Evolutionary conservation across 2,797 vertebrate genomes (phyloP).

Genomic region (Hybognathus amarus): DNA sequence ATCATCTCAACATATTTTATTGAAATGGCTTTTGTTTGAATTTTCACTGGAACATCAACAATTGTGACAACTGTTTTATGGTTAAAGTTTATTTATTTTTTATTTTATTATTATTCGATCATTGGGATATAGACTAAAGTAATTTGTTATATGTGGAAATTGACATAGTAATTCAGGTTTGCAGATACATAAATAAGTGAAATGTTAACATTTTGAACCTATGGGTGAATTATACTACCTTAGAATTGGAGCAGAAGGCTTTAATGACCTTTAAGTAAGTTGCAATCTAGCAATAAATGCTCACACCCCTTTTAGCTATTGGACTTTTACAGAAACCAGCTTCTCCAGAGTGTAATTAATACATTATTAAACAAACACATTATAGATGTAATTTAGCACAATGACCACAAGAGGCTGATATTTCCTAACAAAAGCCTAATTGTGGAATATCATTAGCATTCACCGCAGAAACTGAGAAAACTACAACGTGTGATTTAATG

Average conservation of each 20-base stretch:
- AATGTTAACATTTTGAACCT: no score
- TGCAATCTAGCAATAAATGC: background rate
- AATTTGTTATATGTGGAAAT: background rate
- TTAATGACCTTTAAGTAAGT: no score
- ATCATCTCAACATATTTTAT: background rate
- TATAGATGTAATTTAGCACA: background rate
- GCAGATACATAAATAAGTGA: background rate
- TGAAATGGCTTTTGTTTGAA: background rate
- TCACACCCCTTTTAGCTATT: background rate
- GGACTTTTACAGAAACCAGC: background rate
- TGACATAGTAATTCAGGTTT: background rate
- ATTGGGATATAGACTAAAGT: background rate
- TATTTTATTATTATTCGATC: background rate
- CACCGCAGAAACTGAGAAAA: background rate
- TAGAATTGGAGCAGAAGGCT: no score
- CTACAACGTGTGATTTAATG: background rate
- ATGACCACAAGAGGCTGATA: constrained; percentile 73
- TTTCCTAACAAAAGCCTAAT: constrained; percentile 56
- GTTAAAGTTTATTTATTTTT: background rate
- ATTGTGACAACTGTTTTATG: background rate
- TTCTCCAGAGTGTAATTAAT: constrained; percentile 7
- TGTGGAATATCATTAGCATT: background rate
- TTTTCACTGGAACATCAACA: background rate
- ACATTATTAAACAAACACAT: background rate
- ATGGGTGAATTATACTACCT: no score